These are phyloP conservation scores for Anseranas semipalmata DNA, from an alignment of 2,113 vertebrate genomes.

Conservation along the genomic window DNA sequence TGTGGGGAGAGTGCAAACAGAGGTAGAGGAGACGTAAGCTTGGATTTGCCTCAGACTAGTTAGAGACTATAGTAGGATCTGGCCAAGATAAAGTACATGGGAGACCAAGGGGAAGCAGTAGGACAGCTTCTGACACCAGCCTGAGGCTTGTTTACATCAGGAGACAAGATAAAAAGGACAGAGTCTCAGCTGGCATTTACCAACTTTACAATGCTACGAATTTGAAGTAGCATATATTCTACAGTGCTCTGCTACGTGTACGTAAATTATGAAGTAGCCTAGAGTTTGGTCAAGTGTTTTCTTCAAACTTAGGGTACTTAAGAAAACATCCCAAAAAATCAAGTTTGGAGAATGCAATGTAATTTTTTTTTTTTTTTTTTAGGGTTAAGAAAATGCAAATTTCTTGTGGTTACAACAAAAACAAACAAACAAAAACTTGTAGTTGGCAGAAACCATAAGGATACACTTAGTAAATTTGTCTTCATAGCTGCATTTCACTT, in stretches of 20 bases:
- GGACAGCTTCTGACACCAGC: conserved; percentile 4
- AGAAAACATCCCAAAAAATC: background rate
- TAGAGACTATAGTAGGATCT: conserved; percentile 53
- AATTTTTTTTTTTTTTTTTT: background rate
- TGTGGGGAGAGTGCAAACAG: conserved; percentile 65
- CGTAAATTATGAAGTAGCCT: background rate
- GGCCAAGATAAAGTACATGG: background rate
- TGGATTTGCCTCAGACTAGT: conserved; percentile 52
- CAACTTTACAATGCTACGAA: background rate
- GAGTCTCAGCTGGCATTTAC: background rate
- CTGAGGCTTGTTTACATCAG: background rate
- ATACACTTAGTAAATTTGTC: background rate
- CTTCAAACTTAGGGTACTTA: background rate
- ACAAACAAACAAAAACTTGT: background rate
- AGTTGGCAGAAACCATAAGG: background rate
- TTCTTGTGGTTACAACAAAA: background rate
- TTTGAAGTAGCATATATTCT: background rate
- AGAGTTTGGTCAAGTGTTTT: background rate
- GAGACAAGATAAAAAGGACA: background rate
- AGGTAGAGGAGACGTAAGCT: conserved; percentile 62
- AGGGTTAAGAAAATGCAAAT: background rate
- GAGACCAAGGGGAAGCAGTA: background rate
- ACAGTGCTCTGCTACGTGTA: background rate
- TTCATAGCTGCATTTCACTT: background rate
- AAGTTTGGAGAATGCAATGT: background rate